A percentile compares a stretch with the other conserved stretches of the same genome.
Conservation (phyloP, 2,888 invertebrate species). For the Congeria kusceri region DNA sequence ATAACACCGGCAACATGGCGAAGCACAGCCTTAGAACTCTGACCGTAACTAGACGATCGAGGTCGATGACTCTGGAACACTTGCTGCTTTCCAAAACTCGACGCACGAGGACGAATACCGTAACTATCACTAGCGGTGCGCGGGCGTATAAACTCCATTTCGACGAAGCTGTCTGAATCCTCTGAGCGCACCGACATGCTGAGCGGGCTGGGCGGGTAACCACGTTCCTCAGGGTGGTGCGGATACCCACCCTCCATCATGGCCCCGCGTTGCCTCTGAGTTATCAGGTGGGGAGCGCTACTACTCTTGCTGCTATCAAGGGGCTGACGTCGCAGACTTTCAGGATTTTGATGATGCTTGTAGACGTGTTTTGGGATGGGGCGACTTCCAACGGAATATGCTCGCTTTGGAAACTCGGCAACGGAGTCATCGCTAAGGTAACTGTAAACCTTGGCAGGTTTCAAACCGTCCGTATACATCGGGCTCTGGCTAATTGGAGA, state of each 20-base stretch:
- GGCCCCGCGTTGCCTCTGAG: conserved; percentile 57
- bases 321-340: conserved; percentile 59
- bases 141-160: conserved; percentile 82
- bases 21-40: conserved; percentile 69
- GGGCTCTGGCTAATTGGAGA: conserved; percentile 72
- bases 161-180: conserved; percentile 83
- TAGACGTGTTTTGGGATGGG: conserved; percentile 84
- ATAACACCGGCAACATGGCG: conserved; percentile 51
- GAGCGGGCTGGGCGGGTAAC: conserved; percentile 66
- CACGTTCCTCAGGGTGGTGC: conserved; percentile 35
- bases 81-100: conserved; percentile 78
- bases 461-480: conserved; percentile 86
- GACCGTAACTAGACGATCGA: conserved; percentile 81
- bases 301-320: conserved; percentile 87
- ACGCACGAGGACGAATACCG: conserved; percentile 78
- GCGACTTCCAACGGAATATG: conserved; percentile 94
- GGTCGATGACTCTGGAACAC: conserved; percentile 74
- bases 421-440: conserved; percentile 87
- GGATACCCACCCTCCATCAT: neutral
- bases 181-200: conserved; percentile 77
- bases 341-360: conserved; percentile 68
- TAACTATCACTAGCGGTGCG: conserved; percentile 81
- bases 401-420: conserved; percentile 87
- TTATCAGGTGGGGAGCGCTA: conserved; percentile 89
- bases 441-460: conserved; percentile 92